A percentile compares a stretch with the other conserved stretches of the same genome.
phyloP scores from a whole-genome alignment of 2,113 vertebrate species.

The Heterotilapia buettikoferi region DNA sequence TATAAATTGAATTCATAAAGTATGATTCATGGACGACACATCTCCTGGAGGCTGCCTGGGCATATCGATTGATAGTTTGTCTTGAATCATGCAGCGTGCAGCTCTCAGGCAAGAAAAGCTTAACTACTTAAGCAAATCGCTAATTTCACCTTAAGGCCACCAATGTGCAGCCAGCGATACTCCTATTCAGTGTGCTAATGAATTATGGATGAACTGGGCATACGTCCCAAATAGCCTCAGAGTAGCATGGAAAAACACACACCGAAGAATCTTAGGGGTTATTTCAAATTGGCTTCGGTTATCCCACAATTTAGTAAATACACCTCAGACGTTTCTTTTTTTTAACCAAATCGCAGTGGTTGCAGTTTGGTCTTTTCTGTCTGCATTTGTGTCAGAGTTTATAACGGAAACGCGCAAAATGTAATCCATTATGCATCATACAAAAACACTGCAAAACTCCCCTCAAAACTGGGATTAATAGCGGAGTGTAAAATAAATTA shows the following conservation, averaged over 20 bases:
- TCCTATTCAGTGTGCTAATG: slow-evolving; percentile 93
- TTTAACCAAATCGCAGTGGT: neutral
- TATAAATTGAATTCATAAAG: slow-evolving; percentile 99
- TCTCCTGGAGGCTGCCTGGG: slow-evolving; percentile 95
- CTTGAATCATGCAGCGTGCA: slow-evolving; percentile 98
- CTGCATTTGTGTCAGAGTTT: neutral
- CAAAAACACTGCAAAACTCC: neutral
- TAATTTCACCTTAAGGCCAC: slow-evolving; percentile 99
- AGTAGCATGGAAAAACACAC: slow-evolving; percentile 73
- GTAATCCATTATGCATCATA: neutral
- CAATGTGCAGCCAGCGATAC: slow-evolving; percentile 99
- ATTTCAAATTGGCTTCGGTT: slow-evolving; percentile 77
- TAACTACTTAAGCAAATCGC: slow-evolving; percentile 99
- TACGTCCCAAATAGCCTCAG: slow-evolving; percentile 88
- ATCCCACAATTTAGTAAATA: slow-evolving; percentile 60
- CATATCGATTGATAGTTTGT: slow-evolving; percentile 99
- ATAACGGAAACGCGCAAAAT: neutral
- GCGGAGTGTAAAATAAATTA: neutral
- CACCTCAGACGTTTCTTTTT: neutral
- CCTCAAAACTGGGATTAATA: neutral
- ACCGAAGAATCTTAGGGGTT: slow-evolving; percentile 56
- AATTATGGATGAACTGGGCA: slow-evolving; percentile 98
- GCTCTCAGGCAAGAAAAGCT: slow-evolving; percentile 92
- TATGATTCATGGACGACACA: slow-evolving; percentile 99
- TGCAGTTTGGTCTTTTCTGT: neutral